A percentile compares a stretch with the other conserved stretches of the same genome.
phyloP scores from a whole-genome alignment of 2,113 vertebrate species.

The Noturus placidus region DNA sequence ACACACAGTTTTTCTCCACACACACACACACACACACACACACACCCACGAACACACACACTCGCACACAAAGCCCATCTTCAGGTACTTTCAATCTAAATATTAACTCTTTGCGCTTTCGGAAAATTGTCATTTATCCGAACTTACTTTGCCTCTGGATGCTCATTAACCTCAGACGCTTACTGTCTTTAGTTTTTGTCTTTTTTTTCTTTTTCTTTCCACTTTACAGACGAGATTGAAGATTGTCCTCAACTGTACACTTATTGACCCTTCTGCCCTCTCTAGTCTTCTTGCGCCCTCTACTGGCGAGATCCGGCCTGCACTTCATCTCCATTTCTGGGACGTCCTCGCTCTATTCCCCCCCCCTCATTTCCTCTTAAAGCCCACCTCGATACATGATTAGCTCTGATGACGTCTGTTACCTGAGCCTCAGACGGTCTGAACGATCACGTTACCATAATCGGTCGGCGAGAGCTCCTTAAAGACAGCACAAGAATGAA shows the following conservation, averaged over 20 bases:
- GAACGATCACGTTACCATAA: neutral
- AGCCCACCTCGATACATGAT: neutral
- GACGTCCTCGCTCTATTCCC: neutral
- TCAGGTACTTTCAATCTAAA: neutral
- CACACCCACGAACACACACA: neutral
- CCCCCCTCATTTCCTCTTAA: neutral
- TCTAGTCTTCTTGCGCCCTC: neutral
- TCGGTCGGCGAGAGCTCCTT: neutral
- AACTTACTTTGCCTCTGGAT: neutral
- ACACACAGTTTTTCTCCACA: neutral
- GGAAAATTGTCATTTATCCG: neutral
- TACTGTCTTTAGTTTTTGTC: neutral
- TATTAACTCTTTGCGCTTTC: constrained; percentile 11
- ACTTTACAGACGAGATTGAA: neutral
- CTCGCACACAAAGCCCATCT: neutral
- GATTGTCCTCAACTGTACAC: neutral
- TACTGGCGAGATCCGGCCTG: neutral
- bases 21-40: neutral
- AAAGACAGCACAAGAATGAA: neutral
- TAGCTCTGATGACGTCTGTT: neutral
- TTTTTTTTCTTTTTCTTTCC: neutral
- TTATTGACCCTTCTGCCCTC: neutral
- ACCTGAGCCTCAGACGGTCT: neutral
- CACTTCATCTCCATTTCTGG: neutral
- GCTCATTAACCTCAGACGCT: constrained; percentile 8